Conservation (phyloP, 2,797 vertebrate genomes). For the Lithobates pipiens region DNA sequence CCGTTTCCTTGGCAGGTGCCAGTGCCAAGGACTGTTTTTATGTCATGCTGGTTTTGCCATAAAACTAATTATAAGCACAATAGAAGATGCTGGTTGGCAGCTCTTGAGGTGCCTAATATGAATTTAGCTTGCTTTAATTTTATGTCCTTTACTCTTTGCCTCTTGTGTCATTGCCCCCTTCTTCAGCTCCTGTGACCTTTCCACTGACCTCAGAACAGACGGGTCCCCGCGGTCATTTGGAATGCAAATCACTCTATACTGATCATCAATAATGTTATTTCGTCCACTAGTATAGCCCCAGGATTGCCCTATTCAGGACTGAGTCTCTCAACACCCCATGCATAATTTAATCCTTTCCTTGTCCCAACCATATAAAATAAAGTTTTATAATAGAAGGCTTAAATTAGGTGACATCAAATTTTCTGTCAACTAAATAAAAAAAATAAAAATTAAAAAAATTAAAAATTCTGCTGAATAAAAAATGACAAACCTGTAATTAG, state of each 20-base stretch:
- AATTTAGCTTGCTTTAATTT: conserved; percentile 9
- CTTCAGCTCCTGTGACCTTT: conserved; percentile 32
- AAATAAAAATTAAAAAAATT: no score
- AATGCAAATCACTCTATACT: conserved; percentile 50
- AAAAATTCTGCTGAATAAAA: no score
- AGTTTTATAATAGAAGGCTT: not conserved
- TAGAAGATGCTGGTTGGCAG: conserved; percentile 33
- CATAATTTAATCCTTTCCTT: not conserved
- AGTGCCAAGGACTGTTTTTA: not conserved
- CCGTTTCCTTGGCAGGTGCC: conserved; percentile 24
- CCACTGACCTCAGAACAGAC: conserved; percentile 23
- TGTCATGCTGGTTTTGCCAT: conserved; percentile 6
- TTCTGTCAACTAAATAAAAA: no score
- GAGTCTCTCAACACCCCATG: not conserved
- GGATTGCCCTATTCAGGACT: conserved; percentile 32
- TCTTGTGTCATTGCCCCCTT: not conserved
- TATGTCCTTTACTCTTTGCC: conserved; percentile 10
- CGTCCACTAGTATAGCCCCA: not conserved
- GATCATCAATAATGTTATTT: conserved; percentile 41
- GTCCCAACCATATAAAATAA: not conserved
- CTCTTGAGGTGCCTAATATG: conserved; percentile 34
- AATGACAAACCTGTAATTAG: no score
- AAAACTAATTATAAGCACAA: conserved; percentile 44
- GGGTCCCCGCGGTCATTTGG: conserved; percentile 40
- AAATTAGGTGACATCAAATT: not conserved